A percentile compares a stretch with the other conserved stretches of the same genome.
phyloP scores from a whole-genome alignment of 2,113 vertebrate genomes.

The Callionymus lyra region DNA sequence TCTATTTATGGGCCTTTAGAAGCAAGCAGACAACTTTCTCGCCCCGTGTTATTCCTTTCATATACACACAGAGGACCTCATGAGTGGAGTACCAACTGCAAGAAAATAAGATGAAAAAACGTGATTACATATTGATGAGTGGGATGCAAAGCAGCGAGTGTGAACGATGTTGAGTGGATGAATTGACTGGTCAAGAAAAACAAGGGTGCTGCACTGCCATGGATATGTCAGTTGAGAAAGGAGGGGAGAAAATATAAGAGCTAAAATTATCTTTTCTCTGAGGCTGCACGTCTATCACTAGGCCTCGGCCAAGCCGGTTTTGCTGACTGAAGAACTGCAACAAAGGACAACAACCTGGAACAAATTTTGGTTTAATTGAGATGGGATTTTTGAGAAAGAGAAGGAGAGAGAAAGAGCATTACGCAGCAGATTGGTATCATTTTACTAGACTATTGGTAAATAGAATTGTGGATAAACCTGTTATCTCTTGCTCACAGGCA shows the following conservation, averaged over 20 bases:
- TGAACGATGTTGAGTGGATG: constrained; percentile 2
- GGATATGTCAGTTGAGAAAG: constrained; percentile 18
- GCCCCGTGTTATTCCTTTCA: not conserved
- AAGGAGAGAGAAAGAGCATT: not conserved
- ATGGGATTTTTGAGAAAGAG: constrained; percentile 8
- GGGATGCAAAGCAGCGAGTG: constrained; percentile 4
- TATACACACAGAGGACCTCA: constrained; percentile 18
- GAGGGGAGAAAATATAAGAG: constrained; percentile 7
- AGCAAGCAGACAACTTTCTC: constrained; percentile 36
- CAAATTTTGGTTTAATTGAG: constrained; percentile 16
- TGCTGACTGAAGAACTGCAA: constrained; percentile 6
- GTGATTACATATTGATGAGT: constrained; percentile 37
- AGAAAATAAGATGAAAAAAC: constrained; percentile 12
- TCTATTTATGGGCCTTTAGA: constrained; percentile 63
- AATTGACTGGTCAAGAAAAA: constrained; percentile 5
- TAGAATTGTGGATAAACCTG: constrained; percentile 43
- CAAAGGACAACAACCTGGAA: constrained; percentile 8
- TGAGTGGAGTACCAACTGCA: constrained; percentile 26
- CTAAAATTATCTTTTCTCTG: constrained; percentile 17
- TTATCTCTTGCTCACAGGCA: constrained; percentile 45
- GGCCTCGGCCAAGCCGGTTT: constrained; percentile 5
- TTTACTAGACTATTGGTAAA: constrained; percentile 40
- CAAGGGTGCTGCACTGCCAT: constrained; percentile 3
- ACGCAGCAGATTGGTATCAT: constrained; percentile 43
- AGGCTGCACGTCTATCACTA: constrained; percentile 14